These are phyloP conservation scores for Alouatta caraya DNA, from an alignment of 2,797 vertebrate genomes.

Conservation along the genomic window DNA sequence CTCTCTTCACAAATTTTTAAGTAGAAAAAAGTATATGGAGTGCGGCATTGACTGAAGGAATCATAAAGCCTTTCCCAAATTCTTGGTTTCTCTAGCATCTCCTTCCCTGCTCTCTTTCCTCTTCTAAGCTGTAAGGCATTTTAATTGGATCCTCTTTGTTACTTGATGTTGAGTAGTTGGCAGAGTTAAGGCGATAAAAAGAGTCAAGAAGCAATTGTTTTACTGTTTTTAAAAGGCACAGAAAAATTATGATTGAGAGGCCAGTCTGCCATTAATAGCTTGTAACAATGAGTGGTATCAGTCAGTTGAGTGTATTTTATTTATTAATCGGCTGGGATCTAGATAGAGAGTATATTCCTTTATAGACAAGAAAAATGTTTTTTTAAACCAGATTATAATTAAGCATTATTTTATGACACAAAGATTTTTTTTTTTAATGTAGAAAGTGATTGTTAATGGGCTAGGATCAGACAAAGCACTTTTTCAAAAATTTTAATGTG, in stretches of 20 bases:
- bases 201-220: not conserved
- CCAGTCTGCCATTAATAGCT: not conserved
- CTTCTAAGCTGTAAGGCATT: not conserved
- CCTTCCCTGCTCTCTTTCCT: not conserved
- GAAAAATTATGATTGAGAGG: not conserved
- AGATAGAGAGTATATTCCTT: not conserved
- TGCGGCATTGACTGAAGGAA: not conserved
- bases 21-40: not conserved
- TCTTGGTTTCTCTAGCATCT: not conserved
- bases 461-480: not conserved
- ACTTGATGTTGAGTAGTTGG: not conserved
- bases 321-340: not conserved
- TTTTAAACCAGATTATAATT: not conserved
- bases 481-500: not conserved
- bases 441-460: not conserved
- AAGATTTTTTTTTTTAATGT: not conserved
- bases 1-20: not conserved
- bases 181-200: not conserved
- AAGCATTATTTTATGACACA: slow-evolving; percentile 13
- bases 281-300: not conserved
- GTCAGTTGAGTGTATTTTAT: not conserved
- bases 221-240: not conserved
- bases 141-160: slow-evolving; percentile 6
- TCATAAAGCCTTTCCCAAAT: not conserved
- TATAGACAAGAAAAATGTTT: not conserved